A percentile compares a stretch with the other conserved stretches of the same genome.
phyloP scores from a whole-genome alignment of 2,797 vertebrate species.

The Saxicola maurus region DNA sequence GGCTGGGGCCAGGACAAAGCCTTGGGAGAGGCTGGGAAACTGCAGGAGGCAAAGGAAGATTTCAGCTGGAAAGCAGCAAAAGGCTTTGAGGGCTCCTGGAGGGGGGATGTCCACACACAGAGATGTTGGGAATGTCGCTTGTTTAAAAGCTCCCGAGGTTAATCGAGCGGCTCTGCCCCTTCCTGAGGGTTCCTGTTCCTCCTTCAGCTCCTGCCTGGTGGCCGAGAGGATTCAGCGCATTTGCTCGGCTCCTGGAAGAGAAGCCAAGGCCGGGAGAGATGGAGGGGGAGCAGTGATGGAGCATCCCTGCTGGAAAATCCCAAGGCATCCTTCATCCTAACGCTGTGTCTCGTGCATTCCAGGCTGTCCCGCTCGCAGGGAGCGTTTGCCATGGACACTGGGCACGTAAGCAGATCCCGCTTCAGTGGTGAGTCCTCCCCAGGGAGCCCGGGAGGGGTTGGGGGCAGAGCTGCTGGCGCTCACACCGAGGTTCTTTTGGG shows the following conservation, averaged over 20 bases:
- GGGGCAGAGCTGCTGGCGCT: not conserved
- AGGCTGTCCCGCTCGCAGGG: not conserved
- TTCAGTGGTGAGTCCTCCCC: conserved; percentile 46
- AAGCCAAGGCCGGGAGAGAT: not conserved
- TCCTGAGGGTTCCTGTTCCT: not conserved
- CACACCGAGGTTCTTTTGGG: not conserved
- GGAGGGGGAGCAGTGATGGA: not conserved
- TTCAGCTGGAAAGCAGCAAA: not conserved
- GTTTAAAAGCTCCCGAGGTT: not conserved
- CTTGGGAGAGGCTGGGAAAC: not conserved
- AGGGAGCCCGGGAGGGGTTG: not conserved
- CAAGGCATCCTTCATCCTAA: not conserved
- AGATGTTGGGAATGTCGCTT: not conserved
- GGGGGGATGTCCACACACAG: rapidly evolving
- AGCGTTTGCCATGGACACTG: conserved; percentile 50
- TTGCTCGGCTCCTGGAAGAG: not conserved
- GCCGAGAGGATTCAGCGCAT: not conserved
- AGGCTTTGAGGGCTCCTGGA: not conserved
- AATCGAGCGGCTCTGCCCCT: not conserved
- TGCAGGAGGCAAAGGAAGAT: not conserved
- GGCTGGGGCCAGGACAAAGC: not conserved
- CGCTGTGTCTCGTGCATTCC: rapidly evolving
- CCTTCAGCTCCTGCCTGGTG: not conserved
- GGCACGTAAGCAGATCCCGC: not conserved
- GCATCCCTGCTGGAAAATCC: not conserved